Percentiles rank a stretch among this genome's conserved stretches.
phyloP scores from a whole-genome alignment of 2,888 invertebrate species.

The Cheilosia urbana region DNA sequence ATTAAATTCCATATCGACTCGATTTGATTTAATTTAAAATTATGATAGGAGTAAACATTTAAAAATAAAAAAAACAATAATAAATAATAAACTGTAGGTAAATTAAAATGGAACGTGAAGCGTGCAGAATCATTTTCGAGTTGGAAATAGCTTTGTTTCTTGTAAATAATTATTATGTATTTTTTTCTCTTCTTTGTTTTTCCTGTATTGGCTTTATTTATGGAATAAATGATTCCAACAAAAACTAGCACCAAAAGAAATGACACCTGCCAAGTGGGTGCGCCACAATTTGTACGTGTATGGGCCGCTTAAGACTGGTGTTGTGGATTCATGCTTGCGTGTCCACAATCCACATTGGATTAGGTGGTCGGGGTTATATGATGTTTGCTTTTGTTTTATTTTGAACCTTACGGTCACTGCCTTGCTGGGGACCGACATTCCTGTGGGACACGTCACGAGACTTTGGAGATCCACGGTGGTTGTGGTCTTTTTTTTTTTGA shows the following conservation, averaged over 20 bases:
- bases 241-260: too few relatives aligned
- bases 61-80: conserved; percentile 3
- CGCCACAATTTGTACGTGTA: too few relatives aligned
- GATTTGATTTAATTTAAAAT: conserved; percentile 66
- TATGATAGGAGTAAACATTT: conserved; percentile 28
- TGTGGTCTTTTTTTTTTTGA: too few relatives aligned
- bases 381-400: neutral
- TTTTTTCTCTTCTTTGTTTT: conserved; percentile 11
- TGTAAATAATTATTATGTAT: conserved; percentile 3
- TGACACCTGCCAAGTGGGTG: too few relatives aligned
- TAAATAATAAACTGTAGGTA: conserved; percentile 2
- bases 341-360: too few relatives aligned
- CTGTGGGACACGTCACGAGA: conserved; percentile 3
- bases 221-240: conserved; percentile 19
- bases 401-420: conserved; percentile 19
- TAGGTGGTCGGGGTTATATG: too few relatives aligned
- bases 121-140: conserved; percentile 49
- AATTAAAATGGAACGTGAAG: conserved; percentile 14
- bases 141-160: conserved; percentile 19
- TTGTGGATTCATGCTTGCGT: too few relatives aligned
- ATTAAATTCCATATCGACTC: conserved; percentile 48
- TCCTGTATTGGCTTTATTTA: conserved; percentile 38
- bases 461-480: neutral
- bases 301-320: too few relatives aligned
- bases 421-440: conserved; percentile 9